A percentile compares a stretch with the other conserved stretches of the same genome.
These are phyloP conservation scores for Spinus pinus DNA, from an alignment of 2,797 vertebrate species.

Conservation along the genomic window DNA sequence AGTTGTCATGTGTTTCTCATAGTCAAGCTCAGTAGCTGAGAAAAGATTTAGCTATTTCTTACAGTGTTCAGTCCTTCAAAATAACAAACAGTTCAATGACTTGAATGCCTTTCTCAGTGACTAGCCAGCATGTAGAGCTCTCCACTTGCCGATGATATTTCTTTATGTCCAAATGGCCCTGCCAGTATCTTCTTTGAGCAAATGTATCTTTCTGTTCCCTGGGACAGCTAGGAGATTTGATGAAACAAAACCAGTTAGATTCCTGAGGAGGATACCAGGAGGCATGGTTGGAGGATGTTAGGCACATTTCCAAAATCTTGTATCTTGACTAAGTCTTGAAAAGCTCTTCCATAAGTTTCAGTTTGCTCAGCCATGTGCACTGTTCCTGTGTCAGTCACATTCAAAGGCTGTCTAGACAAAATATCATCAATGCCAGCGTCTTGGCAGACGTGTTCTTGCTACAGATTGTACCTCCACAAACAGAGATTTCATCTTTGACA, in stretches of 20 bases:
- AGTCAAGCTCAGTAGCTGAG: not conserved
- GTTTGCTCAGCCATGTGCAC: conserved; percentile 18
- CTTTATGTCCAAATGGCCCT: not conserved
- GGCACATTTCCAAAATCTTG: not conserved
- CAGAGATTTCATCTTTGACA: conserved; percentile 48
- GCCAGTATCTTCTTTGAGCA: not conserved
- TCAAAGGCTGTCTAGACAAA: conserved; percentile 54
- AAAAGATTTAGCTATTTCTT: not conserved
- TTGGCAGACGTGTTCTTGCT: conserved; percentile 41
- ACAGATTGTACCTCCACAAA: conserved; percentile 46
- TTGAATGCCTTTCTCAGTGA: not conserved
- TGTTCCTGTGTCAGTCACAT: conserved; percentile 45
- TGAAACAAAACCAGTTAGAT: not conserved
- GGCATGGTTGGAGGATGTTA: not conserved
- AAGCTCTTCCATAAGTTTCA: conserved; percentile 17
- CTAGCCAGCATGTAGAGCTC: not conserved
- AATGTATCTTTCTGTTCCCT: not conserved
- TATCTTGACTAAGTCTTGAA: not conserved
- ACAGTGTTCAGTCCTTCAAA: not conserved
- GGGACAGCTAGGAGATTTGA: not conserved
- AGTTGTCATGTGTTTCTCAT: not conserved
- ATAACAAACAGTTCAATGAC: not conserved
- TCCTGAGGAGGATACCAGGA: not conserved
- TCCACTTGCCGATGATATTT: not conserved
- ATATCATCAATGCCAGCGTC: conserved; percentile 43